Conservation (phyloP, 1,140 invertebrate genomes). For the Parasteatoda tepidariorum region DNA sequence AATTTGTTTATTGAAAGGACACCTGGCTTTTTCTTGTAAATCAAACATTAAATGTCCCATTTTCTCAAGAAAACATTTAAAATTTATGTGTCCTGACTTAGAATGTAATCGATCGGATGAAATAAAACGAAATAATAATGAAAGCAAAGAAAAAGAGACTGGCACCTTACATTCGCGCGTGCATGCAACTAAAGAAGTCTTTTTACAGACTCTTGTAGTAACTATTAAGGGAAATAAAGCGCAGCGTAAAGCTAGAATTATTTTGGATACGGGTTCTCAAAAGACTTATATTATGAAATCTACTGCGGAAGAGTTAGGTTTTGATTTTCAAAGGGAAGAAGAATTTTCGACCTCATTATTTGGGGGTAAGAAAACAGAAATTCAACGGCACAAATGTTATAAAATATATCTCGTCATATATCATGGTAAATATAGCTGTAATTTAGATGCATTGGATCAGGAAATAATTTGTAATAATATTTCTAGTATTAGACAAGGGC, state of each 20-base stretch:
- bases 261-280: slow-evolving; percentile 3
- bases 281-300: not conserved
- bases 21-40: not conserved
- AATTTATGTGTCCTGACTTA: slow-evolving; percentile 7
- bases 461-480: not conserved
- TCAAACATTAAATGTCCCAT: not conserved
- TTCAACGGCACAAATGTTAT: not conserved
- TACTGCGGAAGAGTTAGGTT: slow-evolving; percentile 13
- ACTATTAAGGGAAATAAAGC: not conserved
- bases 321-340: not conserved
- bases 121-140: not conserved
- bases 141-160: not conserved
- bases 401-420: not conserved
- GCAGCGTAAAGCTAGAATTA: not conserved
- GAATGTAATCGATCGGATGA: not conserved
- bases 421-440: not conserved
- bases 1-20: not conserved
- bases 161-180: not conserved
- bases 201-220: slow-evolving; percentile 21
- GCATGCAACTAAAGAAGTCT: not conserved
- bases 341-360: not conserved
- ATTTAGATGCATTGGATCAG: not conserved
- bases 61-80: slow-evolving; percentile 10
- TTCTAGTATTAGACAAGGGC: too few species aligned
- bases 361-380: not conserved